phyloP scores from a whole-genome alignment of 2,797 vertebrate species.

The Orientallactaga sibirica region DNA sequence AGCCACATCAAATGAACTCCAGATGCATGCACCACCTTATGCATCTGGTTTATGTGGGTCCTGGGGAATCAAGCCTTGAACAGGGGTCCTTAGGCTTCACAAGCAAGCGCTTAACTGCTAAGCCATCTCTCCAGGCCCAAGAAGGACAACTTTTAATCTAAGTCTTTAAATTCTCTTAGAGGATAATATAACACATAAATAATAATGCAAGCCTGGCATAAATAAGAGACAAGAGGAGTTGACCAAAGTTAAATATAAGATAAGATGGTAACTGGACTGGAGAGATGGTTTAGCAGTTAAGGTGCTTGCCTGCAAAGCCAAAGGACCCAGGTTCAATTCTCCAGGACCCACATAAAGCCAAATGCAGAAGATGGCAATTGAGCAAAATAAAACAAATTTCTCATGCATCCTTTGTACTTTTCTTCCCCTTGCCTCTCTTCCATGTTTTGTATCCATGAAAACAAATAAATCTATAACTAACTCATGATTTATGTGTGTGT shows the following conservation, averaged over 20 bases:
- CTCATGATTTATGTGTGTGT: neutral
- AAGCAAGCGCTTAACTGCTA: too few species aligned
- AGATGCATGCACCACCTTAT: too few species aligned
- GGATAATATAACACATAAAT: neutral
- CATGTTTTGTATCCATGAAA: neutral
- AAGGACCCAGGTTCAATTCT: too few species aligned
- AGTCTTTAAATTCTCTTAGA: conserved; percentile 25
- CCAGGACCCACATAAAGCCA: too few species aligned
- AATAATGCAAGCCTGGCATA: neutral
- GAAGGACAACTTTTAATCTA: neutral
- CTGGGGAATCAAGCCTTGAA: too few species aligned
- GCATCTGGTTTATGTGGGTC: too few species aligned
- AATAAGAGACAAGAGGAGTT: neutral
- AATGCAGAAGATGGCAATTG: neutral
- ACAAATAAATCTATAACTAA: neutral
- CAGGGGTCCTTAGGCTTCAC: too few species aligned
- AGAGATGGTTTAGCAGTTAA: too few species aligned
- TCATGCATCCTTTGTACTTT: neutral
- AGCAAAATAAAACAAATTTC: neutral
- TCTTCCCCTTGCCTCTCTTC: neutral
- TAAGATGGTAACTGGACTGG: neutral
- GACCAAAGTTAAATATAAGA: neutral
- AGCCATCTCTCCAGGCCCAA: too few species aligned
- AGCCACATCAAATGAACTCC: too few species aligned
- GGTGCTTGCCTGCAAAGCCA: too few species aligned